Base-by-base conservation (phyloP, 2,888 invertebrate species). In the Allygus modestus region DNA sequence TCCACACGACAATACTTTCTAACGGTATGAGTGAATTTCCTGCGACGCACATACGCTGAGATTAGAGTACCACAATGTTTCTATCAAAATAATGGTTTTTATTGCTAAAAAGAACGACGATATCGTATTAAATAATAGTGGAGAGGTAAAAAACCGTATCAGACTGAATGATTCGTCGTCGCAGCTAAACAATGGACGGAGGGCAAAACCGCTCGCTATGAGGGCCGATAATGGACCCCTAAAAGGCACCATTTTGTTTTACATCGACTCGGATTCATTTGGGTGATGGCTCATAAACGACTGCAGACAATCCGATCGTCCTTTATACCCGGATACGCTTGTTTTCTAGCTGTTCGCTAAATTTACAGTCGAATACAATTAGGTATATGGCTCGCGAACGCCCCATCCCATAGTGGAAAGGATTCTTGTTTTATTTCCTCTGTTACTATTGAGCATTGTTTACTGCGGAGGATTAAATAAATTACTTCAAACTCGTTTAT, bases 191-290 rank as follows among this genome's bases (percentile, higher is more conserved):
- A 65, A 65, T 15, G 31, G 31, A 17, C 1, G 26, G 65, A 15
- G 46, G 15, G 17, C 9, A 46, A 46, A 15, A 11, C 37, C 37
- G 58, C 65, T 17, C 28, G 65, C 65, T 65, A 28, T 65, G 1
- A 12, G 73, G 33, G n/a, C 37, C 37, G 58, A 79, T 79, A 58
- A 79, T 79, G 58, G 79, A 26, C 31, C 79, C 31, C 31, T 79
- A 79, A 79, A 17, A 58, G 79, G 31, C 9, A 20, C 79, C 79
- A 79, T 58, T 79, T 79, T 79, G 58, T 79, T 77, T 79, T 79
- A 79, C 79, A 79, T 33, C 79, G 79, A 79, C 51, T 79, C 58
- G 1, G 58, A 79, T 79, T 79, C 58, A 79, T 79, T 79, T 37
- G 23, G 58, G 17, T 11, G 37, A 79, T 79, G 58, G 79, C 20